These are phyloP conservation scores for Mobula hypostoma DNA, from an alignment of 2,113 vertebrate genomes.

Conservation along the genomic window DNA sequence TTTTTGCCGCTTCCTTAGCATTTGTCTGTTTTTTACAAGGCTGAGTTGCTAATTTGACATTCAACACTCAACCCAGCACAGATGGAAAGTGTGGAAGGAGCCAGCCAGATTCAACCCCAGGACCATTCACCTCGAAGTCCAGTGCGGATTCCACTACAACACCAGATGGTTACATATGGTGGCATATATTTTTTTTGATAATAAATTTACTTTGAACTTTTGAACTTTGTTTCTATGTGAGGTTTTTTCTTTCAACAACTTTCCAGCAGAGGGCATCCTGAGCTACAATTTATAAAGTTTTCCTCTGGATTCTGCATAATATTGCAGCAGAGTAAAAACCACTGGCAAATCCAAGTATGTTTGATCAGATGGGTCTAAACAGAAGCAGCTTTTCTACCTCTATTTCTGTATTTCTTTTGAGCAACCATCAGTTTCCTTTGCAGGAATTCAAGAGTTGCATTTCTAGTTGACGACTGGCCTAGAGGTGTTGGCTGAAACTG, in stretches of 20 bases:
- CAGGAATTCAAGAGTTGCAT: neutral
- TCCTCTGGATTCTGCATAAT: neutral
- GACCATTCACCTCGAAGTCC: too few species aligned
- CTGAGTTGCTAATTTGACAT: too few species aligned
- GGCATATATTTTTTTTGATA: too few species aligned
- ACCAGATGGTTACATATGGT: too few species aligned
- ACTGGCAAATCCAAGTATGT: neutral
- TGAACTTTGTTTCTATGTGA: neutral
- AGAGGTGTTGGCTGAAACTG: neutral
- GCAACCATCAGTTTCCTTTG: neutral
- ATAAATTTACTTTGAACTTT: too few species aligned
- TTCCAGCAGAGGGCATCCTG: neutral
- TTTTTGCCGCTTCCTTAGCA: too few species aligned
- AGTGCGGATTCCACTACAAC: too few species aligned
- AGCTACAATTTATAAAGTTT: neutral
- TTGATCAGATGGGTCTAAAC: neutral
- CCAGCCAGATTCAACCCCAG: too few species aligned
- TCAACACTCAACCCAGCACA: too few species aligned
- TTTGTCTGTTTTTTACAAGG: too few species aligned
- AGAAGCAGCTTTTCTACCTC: neutral
- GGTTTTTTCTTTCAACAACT: neutral
- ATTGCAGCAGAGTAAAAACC: neutral
- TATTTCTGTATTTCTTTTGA: neutral
- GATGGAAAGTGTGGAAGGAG: too few species aligned
- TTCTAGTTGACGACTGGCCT: neutral